Conservation (phyloP, 2,113 vertebrate species). For the Cervus canadensis region DNA sequence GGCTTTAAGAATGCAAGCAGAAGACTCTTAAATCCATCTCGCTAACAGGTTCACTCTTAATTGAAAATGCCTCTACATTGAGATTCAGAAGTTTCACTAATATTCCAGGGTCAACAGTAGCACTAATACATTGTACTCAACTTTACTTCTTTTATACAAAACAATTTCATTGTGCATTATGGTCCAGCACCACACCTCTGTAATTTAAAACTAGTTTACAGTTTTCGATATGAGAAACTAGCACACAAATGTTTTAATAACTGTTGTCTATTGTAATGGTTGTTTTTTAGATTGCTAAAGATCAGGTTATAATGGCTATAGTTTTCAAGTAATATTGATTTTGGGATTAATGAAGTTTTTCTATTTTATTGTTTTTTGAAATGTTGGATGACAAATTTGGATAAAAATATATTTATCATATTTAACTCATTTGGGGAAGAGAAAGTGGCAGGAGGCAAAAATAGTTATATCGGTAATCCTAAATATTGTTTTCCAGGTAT, state of each 20-base stretch:
- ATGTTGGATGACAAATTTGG: neutral
- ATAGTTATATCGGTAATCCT: neutral
- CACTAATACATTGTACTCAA: neutral
- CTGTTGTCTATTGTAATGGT: neutral
- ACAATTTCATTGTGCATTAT: neutral
- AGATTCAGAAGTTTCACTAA: slow-evolving; percentile 1
- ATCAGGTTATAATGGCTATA: neutral
- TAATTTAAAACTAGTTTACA: neutral
- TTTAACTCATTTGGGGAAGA: neutral
- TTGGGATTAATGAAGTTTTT: neutral
- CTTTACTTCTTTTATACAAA: neutral
- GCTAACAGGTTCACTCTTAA: neutral
- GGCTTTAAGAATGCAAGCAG: slow-evolving; percentile 27
- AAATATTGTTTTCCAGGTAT: neutral
- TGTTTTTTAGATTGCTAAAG: neutral
- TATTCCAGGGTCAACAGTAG: neutral
- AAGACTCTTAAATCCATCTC: slow-evolving; percentile 9
- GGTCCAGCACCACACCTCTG: neutral
- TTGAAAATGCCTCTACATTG: slow-evolving; percentile 12
- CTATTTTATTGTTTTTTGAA: neutral
- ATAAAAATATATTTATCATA: neutral
- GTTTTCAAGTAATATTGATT: neutral
- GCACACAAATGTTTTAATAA: neutral
- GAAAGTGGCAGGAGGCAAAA: neutral
- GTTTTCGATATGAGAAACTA: neutral